Percentiles rank a stretch among this genome's conserved stretches.
Evolutionary conservation across 2,888 invertebrate genomes (phyloP).

Genomic region (Aromia moschata): DNA sequence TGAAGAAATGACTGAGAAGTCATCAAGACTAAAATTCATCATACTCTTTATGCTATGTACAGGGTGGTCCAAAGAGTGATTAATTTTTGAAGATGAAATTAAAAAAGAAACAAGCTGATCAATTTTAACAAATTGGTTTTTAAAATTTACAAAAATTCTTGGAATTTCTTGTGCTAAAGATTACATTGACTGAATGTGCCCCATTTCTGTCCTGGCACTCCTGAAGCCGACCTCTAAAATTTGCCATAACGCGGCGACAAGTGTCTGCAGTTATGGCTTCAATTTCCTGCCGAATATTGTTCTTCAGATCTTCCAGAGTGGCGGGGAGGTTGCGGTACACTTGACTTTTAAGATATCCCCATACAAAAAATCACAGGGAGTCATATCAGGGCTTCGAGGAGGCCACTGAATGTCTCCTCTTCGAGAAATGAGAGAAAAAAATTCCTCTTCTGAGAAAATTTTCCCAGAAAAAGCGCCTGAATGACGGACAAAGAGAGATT

Average conservation of each 20-base stretch:
- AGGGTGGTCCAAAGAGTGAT: neutral
- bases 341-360: conserved; percentile 28
- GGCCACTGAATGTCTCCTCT: conserved; percentile 16
- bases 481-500: conserved; percentile 9
- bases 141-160: conserved; percentile 22
- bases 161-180: conserved; percentile 23
- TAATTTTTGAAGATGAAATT: neutral
- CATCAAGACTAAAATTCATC: too few species aligned
- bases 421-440: conserved; percentile 24
- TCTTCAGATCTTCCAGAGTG: conserved; percentile 30
- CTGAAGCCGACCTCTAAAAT: conserved; percentile 27
- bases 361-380: conserved; percentile 22
- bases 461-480: conserved; percentile 12
- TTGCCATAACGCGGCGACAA: conserved; percentile 28
- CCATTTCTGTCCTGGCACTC: conserved; percentile 25
- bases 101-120: conserved; percentile 26
- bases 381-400: conserved; percentile 22
- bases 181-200: conserved; percentile 28
- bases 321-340: conserved; percentile 23
- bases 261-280: conserved; percentile 28
- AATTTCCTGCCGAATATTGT: conserved; percentile 32
- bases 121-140: conserved; percentile 30
- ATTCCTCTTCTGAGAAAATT: too few species aligned
- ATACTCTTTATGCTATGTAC: too few species aligned
- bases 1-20: too few species aligned